phyloP scores from a whole-genome alignment of 2,888 invertebrate genomes.

The Trissonchulus latispiculum region DNA sequence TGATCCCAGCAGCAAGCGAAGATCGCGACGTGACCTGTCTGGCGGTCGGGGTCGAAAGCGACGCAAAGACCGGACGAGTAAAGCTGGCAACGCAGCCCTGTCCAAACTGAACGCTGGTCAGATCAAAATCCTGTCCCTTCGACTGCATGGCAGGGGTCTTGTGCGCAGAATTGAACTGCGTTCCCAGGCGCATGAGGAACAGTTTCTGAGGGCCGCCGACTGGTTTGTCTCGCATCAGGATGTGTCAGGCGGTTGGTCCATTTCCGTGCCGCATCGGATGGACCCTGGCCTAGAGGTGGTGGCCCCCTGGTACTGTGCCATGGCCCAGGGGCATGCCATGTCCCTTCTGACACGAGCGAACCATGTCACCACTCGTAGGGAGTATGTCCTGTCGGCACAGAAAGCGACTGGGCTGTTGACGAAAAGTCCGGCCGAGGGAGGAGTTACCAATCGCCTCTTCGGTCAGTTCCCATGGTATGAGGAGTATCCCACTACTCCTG shows the following conservation, averaged over 20 bases:
- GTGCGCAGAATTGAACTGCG: constrained; percentile 67
- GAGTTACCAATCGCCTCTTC: constrained; percentile 68
- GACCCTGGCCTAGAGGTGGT: constrained; percentile 65
- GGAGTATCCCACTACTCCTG: constrained; percentile 91
- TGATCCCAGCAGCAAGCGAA: too few relatives aligned
- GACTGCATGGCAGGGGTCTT: constrained; percentile 60
- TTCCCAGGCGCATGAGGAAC: constrained; percentile 72
- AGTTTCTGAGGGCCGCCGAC: constrained; percentile 80
- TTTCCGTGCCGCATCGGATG: constrained; percentile 61
- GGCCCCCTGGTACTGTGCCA: constrained; percentile 91
- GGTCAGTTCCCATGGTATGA: constrained; percentile 87
- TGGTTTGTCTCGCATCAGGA: constrained; percentile 86
- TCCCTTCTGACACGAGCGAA: constrained; percentile 86
- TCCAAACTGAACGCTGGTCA: constrained; percentile 7
- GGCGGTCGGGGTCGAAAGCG: too few relatives aligned
- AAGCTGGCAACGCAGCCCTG: too few relatives aligned
- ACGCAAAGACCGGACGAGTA: too few relatives aligned
- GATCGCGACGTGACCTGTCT: too few relatives aligned
- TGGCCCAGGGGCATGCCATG: constrained; percentile 92
- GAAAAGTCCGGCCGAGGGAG: constrained; percentile 59
- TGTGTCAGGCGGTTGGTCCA: constrained; percentile 78
- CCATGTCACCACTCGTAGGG: constrained; percentile 59
- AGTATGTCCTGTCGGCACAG: constrained; percentile 69
- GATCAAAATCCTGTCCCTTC: constrained; percentile 28
- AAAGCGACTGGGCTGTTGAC: constrained; percentile 65